A percentile compares a stretch with the other conserved stretches of the same genome.
phyloP scores from a whole-genome alignment of 2,797 vertebrate genomes.

The Lacerta bilineata region DNA sequence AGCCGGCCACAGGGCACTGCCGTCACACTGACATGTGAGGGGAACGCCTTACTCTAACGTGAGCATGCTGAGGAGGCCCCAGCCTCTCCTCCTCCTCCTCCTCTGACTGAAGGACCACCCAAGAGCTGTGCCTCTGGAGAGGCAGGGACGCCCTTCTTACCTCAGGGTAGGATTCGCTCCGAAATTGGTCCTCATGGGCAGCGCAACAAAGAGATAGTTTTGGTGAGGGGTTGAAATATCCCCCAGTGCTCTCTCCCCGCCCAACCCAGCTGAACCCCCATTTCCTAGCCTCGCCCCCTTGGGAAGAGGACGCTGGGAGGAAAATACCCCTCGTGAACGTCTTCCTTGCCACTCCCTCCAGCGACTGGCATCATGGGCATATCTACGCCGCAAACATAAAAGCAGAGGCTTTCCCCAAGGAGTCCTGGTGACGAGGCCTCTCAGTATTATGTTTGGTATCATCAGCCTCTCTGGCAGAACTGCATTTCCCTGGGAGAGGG shows the following conservation, averaged over 20 bases:
- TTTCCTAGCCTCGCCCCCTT: neutral
- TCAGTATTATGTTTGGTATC: too few species aligned
- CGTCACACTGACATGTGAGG: too few species aligned
- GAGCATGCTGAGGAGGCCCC: too few species aligned
- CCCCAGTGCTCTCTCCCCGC: neutral
- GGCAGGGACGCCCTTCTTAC: conserved; percentile 76
- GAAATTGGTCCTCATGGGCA: conserved; percentile 89
- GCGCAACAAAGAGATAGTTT: conserved; percentile 78
- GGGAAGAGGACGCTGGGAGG: neutral
- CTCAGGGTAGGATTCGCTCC: conserved; percentile 88
- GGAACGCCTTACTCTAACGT: too few species aligned
- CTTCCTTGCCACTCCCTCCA: neutral
- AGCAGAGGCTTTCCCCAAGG: neutral
- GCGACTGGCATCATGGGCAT: neutral
- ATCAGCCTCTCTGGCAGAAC: neutral
- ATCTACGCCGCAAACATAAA: neutral
- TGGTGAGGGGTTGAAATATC: conserved; percentile 21
- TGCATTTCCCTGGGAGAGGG: neutral
- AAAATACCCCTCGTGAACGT: too few species aligned
- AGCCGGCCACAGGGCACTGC: neutral
- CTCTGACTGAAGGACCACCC: neutral
- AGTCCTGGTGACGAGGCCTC: neutral
- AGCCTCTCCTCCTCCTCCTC: neutral
- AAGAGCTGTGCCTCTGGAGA: neutral
- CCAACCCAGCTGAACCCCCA: neutral